These are phyloP conservation scores for Cherax destructor DNA, from an alignment of 1,140 invertebrate species.

Conservation along the genomic window DNA sequence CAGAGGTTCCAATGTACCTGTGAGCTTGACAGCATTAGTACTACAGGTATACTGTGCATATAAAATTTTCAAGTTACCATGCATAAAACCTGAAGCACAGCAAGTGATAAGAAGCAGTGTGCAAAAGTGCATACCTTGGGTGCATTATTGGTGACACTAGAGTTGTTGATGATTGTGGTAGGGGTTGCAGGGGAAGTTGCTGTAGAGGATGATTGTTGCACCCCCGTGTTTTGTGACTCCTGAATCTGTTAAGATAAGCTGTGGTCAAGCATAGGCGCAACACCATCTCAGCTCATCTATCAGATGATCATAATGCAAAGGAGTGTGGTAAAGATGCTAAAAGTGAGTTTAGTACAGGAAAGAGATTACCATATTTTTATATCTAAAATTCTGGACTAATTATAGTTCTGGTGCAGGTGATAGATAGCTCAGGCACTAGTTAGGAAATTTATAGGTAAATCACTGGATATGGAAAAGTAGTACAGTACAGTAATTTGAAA, in stretches of 20 bases:
- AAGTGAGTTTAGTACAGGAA: background rate
- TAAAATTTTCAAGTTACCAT: too few species aligned
- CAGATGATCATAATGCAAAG: background rate
- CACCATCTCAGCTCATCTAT: background rate
- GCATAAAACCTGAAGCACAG: background rate
- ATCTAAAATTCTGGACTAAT: background rate
- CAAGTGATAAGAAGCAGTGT: background rate
- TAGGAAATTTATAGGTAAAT: background rate
- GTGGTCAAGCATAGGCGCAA: constrained; percentile 3
- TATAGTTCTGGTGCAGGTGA: background rate
- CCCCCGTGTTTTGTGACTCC: constrained; percentile 34
- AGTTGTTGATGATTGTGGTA: constrained; percentile 40
- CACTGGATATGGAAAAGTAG: background rate
- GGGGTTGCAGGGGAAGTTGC: constrained; percentile 49
- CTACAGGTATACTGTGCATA: too few species aligned
- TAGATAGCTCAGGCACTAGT: background rate
- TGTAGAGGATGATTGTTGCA: constrained; percentile 33
- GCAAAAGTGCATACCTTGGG: constrained; percentile 46
- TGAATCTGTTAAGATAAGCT: constrained; percentile 55
- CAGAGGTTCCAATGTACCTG: too few species aligned
- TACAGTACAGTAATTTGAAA: background rate
- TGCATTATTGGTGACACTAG: constrained; percentile 51
- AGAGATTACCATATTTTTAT: background rate
- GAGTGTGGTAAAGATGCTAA: background rate
- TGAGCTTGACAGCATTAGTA: too few species aligned